Conservation (phyloP, 2,797 vertebrate genomes). For the Lacerta bilineata region DNA sequence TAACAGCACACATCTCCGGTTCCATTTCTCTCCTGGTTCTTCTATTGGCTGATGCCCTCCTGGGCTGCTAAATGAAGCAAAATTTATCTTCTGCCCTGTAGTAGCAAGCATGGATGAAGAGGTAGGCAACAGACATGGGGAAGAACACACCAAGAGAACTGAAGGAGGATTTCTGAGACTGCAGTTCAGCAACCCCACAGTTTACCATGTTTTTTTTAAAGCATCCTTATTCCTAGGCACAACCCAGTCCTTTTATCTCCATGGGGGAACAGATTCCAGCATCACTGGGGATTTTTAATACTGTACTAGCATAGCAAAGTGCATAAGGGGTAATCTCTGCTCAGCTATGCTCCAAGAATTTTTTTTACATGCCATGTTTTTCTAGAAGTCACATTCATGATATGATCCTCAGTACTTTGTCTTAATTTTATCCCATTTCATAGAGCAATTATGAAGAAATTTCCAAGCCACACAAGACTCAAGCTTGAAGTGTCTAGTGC, state of each 20-base stretch:
- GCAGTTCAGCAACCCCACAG: neutral
- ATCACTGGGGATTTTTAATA: neutral
- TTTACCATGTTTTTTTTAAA: neutral
- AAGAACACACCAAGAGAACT: neutral
- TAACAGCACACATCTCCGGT: neutral
- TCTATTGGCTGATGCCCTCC: neutral
- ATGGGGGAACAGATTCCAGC: neutral
- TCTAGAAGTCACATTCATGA: neutral
- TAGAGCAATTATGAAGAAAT: slow-evolving; percentile 25
- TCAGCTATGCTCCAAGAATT: neutral
- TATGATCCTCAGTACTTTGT: neutral
- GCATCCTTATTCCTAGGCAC: neutral
- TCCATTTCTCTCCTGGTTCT: neutral
- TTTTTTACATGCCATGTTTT: slow-evolving; percentile 6
- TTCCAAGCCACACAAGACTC: neutral
- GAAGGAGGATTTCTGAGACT: neutral
- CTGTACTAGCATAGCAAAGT: neutral
- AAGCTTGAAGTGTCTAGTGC: neutral
- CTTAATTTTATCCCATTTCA: slow-evolving; percentile 23
- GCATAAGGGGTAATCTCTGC: neutral
- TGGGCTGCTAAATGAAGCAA: neutral
- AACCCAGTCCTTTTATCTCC: neutral
- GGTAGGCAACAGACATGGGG: neutral
- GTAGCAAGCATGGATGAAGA: neutral
- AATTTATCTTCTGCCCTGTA: neutral